A percentile compares a stretch with the other conserved stretches of the same genome.
Evolutionary conservation across 2,888 invertebrate species (phyloP).

Genomic region (Mythimna impura): DNA sequence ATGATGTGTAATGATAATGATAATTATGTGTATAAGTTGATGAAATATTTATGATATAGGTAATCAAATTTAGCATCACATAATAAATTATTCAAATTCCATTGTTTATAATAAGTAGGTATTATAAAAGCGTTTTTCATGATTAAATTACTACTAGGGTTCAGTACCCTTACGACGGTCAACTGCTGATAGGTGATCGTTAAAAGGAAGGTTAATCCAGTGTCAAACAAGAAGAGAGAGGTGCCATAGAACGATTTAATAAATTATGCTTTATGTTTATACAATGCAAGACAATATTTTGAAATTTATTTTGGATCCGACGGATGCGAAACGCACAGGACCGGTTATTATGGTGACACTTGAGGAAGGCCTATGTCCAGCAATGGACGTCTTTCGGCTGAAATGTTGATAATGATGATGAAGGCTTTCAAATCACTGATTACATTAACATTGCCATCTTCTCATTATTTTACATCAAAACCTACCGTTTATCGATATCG

Average conservation of each 20-base stretch:
- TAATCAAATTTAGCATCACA: background rate
- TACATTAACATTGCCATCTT: too few species aligned
- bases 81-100: background rate
- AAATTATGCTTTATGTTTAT: background rate
- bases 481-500: background rate
- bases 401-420: too few species aligned
- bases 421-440: background rate
- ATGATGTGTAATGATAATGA: too few species aligned
- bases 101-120: background rate
- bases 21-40: too few species aligned
- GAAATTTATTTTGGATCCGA: background rate
- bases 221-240: background rate
- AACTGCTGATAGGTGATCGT: background rate
- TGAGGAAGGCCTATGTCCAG: too few species aligned
- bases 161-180: background rate
- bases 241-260: background rate
- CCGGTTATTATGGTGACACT: too few species aligned
- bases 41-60: background rate
- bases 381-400: too few species aligned
- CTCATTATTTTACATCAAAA: too few species aligned
- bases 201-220: slow-evolving; percentile 2
- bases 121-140: background rate
- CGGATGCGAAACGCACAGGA: too few species aligned
- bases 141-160: slow-evolving; percentile 7
- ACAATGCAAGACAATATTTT: background rate